Conservation (phyloP, 2,888 invertebrate species). For the Scaptodrosophila latifasciaeformis region DNA sequence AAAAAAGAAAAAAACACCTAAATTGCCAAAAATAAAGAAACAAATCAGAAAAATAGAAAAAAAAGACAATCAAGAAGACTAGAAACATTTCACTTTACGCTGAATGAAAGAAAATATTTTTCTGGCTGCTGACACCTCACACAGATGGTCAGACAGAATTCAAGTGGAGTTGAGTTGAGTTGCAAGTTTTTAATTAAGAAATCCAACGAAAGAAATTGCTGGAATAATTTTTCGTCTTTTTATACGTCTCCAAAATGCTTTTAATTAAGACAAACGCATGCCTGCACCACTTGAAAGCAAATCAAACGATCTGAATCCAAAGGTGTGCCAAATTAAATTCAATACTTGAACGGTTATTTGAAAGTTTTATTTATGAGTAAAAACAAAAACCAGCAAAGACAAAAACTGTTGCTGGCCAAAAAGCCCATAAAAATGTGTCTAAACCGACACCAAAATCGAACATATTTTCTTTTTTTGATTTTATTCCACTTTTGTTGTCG, state of each 20-base stretch:
- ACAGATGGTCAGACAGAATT: background rate
- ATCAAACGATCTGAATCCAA: background rate
- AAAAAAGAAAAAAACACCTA: conserved; percentile 8
- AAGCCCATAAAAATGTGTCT: too few relatives aligned
- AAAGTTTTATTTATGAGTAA: too few relatives aligned
- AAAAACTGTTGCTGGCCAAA: too few relatives aligned
- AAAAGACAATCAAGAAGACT: background rate
- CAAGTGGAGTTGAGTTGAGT: background rate
- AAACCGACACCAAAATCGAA: too few relatives aligned
- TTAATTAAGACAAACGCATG: conserved; percentile 52
- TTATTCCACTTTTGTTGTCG: background rate
- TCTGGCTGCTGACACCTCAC: conserved; percentile 64
- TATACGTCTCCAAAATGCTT: conserved; percentile 27
- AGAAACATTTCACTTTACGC: conserved; percentile 15
- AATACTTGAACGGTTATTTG: too few relatives aligned
- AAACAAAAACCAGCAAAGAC: too few relatives aligned
- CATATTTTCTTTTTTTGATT: too few relatives aligned
- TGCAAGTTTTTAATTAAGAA: conserved; percentile 63
- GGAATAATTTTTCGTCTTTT: conserved; percentile 43
- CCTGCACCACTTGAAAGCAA: conserved; percentile 30
- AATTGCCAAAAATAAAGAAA: background rate
- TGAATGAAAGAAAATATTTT: conserved; percentile 54
- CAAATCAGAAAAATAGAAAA: background rate
- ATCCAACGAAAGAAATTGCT: conserved; percentile 60
- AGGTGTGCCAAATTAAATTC: conserved; percentile 16